Evolutionary conservation across 1,140 invertebrate genomes (phyloP).

Genomic region (Eubasilissa regina): DNA sequence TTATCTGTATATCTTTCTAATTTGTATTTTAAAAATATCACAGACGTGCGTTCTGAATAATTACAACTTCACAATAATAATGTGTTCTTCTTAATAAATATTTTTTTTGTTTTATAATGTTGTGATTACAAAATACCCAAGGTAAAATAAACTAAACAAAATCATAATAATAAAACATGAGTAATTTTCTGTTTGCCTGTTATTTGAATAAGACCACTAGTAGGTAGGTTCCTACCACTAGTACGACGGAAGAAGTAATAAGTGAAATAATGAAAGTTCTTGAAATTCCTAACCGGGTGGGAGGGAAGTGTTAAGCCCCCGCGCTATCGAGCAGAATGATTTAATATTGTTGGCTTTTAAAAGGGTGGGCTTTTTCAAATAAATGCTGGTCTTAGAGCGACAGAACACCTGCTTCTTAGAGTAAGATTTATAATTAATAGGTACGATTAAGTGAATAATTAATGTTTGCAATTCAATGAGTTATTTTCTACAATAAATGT

Average conservation of each 20-base stretch:
- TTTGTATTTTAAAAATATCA: too few relatives aligned
- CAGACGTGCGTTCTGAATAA: too few relatives aligned
- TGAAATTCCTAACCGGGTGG: not conserved
- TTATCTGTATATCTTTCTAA: too few relatives aligned
- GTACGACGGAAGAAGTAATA: constrained; percentile 5
- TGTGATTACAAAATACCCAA: too few relatives aligned
- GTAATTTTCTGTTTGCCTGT: not conserved
- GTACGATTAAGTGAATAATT: too few relatives aligned
- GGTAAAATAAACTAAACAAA: too few relatives aligned
- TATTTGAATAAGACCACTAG: not conserved
- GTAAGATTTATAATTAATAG: not conserved
- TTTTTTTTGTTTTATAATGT: too few relatives aligned
- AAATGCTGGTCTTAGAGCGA: constrained; percentile 5
- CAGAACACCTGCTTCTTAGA: constrained; percentile 14
- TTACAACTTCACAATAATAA: too few relatives aligned
- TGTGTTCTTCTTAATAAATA: too few relatives aligned
- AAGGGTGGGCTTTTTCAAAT: constrained; percentile 20
- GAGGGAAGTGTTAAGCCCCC: not conserved
- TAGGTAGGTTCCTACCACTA: not conserved
- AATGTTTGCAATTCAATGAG: too few relatives aligned
- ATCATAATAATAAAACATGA: too few relatives aligned
- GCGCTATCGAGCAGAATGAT: constrained; percentile 16
- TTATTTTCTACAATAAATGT: too few relatives aligned
- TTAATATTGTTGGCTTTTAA: constrained; percentile 11
- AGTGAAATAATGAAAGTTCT: constrained; percentile 19